Conservation (phyloP, 2,113 vertebrate species). For the Colossoma macropomum region DNA sequence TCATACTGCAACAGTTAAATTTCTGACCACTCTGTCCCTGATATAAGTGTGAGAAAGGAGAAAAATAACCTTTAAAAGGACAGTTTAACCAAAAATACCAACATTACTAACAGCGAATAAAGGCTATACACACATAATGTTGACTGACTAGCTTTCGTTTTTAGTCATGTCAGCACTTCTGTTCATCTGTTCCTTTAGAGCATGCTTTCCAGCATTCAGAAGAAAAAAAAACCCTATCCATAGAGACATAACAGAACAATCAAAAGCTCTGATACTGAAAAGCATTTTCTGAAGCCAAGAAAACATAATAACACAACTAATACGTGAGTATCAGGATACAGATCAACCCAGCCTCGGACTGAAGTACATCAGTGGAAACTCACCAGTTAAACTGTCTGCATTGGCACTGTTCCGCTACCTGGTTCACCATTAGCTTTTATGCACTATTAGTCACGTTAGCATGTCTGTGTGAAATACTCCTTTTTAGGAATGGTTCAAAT, state of each 20-base stretch:
- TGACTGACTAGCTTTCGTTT: not conserved
- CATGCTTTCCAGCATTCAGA: not conserved
- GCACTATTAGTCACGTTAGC: not conserved
- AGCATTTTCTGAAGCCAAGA: not conserved
- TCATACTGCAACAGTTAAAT: slow-evolving; percentile 46
- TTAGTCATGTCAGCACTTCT: not conserved
- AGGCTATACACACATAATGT: too few species aligned
- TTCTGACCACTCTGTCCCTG: slow-evolving; percentile 53
- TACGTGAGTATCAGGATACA: not conserved
- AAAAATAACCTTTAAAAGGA: not conserved
- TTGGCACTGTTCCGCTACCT: not conserved
- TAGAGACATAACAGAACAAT: too few species aligned
- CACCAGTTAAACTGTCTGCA: not conserved
- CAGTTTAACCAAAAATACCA: not conserved
- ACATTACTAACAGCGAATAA: slow-evolving; percentile 1
- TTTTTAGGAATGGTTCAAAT: too few species aligned
- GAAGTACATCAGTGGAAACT: not conserved
- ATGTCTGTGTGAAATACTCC: not conserved
- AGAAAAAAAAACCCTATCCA: not conserved
- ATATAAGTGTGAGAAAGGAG: slow-evolving; percentile 33
- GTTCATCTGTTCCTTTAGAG: not conserved
- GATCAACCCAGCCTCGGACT: not conserved
- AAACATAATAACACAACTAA: too few species aligned
- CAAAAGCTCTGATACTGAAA: too few species aligned
- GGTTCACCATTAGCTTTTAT: not conserved